Evolutionary conservation across 2,113 vertebrate genomes (phyloP).

Genomic region (Vicugna pacos): DNA sequence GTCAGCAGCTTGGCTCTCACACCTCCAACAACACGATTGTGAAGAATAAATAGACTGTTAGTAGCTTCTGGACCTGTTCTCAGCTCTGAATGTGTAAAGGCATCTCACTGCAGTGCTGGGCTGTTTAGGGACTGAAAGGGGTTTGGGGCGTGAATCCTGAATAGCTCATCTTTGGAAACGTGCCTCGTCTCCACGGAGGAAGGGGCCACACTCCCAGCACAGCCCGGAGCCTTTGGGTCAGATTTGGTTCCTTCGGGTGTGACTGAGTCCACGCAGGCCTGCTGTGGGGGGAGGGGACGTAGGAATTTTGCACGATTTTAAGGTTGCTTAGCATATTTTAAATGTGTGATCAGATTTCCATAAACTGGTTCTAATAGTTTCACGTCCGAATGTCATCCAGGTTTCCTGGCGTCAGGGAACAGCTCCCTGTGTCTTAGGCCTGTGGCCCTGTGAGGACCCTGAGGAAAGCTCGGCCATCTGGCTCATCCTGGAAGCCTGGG

Average conservation of each 20-base stretch:
- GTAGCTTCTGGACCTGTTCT: not conserved
- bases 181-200: not conserved
- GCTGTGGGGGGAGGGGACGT: accelerated
- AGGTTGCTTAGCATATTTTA: not conserved
- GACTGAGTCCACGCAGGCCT: not conserved
- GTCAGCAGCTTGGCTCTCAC: not conserved
- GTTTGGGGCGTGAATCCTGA: not conserved
- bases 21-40: not conserved
- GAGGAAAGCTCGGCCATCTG: not conserved
- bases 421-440: not conserved
- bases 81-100: not conserved
- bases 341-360: slow-evolving; percentile 9
- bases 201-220: accelerated
- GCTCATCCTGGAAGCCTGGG: slow-evolving; percentile 55
- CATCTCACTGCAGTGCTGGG: not conserved
- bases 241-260: not conserved
- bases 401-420: not conserved
- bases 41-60: not conserved
- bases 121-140: not conserved
- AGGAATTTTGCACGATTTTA: not conserved
- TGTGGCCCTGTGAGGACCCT: not conserved
- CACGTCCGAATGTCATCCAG: not conserved
- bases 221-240: accelerated
- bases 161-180: not conserved
- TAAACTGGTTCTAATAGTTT: not conserved